These are phyloP conservation scores for Bugulina stolonifera DNA, from an alignment of 2,888 invertebrate species.

Conservation along the genomic window DNA sequence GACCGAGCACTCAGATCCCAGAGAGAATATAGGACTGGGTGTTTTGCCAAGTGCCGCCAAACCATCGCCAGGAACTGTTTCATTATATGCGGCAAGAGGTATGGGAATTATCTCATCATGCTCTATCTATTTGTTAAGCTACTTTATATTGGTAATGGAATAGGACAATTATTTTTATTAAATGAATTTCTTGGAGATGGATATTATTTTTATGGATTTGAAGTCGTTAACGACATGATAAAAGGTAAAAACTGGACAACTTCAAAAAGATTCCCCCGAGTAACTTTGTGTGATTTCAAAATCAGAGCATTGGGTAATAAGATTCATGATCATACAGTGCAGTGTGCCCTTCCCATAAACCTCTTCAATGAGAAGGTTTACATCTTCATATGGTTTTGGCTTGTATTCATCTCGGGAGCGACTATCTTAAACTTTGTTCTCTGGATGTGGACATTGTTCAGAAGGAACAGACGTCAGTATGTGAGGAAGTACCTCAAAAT, in stretches of 20 bases:
- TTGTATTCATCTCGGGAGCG: slow-evolving; percentile 27
- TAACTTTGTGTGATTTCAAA: slow-evolving; percentile 51
- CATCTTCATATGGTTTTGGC: slow-evolving; percentile 32
- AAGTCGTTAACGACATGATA: slow-evolving; percentile 54
- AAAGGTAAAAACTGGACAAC: slow-evolving; percentile 47
- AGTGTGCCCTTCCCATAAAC: slow-evolving; percentile 39
- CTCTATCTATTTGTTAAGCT: slow-evolving; percentile 53
- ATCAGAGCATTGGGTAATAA: slow-evolving; percentile 43
- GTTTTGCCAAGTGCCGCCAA: slow-evolving; percentile 44
- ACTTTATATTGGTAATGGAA: slow-evolving; percentile 52
- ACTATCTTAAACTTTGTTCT: slow-evolving; percentile 52
- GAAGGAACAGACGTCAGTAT: slow-evolving; percentile 27
- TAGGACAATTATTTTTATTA: slow-evolving; percentile 55
- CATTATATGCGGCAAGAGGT: slow-evolving; percentile 50
- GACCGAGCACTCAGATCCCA: slow-evolving; percentile 49
- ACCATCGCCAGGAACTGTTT: slow-evolving; percentile 45
- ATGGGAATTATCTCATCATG: slow-evolving; percentile 54
- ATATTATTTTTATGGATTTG: slow-evolving; percentile 52
- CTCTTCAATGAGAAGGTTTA: slow-evolving; percentile 37
- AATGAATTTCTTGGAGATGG: slow-evolving; percentile 54
- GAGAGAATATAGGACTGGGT: slow-evolving; percentile 43
- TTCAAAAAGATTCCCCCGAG: slow-evolving; percentile 46
- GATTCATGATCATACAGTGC: slow-evolving; percentile 36
- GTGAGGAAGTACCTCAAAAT: slow-evolving; percentile 25
- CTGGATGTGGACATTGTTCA: slow-evolving; percentile 48